Evolutionary conservation across 2,113 vertebrate species (phyloP), one percentile per base, ranked within the genome.

Genomic region (Anarrhichthys ocellatus): DNA sequence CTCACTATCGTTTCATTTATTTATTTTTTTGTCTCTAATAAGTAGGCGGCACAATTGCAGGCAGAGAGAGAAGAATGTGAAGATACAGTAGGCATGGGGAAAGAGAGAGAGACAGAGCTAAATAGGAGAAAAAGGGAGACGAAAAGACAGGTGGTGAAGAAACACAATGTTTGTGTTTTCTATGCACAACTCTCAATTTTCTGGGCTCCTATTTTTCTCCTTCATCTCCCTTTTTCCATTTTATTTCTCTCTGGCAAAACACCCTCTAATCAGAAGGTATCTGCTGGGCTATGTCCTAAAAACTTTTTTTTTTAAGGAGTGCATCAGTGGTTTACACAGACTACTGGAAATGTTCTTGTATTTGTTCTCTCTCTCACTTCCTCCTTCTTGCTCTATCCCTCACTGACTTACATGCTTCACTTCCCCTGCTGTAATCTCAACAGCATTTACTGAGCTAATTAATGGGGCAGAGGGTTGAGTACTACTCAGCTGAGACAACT

Each of bases 401-500:
- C 72, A 80, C 82, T 84, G 73, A 86, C 84, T 88, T 85, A 59
- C 84, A 89, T 83, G 89, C 89, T 85, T 87, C 85, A 79, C 83
- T 81, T 88, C 81, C 71, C 20, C 80, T 80, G 76, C 84, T 87
- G 81, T 91, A 87, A 86, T 91, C 80, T 89, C 85, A 79, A 76
- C 84, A 89, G 87, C 76, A 81, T 88, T 93, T 85, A 89, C 86
- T 56, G 87, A 89, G 86, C 81, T 92, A 93, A 93, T 93, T 90
- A 87, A 84, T 50, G 76, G 89, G 88, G 80, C 90, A 83, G 83
- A 81, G 76, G 88, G 84, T 88, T 90, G 87, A 91, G 82, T 85
- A 82, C 54, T 75, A 74, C 86, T 86, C 84, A 82, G 62, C 86
- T 83, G 78, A 89, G 74, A 87, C 86, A 70, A 73, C 84, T 81